Base-by-base conservation (phyloP, 2,888 invertebrate species). In the Synergus gifuensis region DNA sequence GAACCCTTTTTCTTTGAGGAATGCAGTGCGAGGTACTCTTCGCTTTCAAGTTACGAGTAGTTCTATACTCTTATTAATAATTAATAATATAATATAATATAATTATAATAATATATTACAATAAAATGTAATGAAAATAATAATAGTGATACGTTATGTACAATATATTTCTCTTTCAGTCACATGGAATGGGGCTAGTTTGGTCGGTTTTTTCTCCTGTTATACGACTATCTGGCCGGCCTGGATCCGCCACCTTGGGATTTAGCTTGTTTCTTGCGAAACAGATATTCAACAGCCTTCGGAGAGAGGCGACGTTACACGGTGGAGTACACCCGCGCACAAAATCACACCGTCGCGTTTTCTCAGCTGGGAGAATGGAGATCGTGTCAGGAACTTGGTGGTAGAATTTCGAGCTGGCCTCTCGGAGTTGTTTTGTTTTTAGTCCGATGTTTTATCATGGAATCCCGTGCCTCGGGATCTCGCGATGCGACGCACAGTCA, bases 151-250 rank as follows among this genome's bases (percentile, higher is more conserved):
- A 40, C 40, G 60, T 64, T 64, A n/a, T 46, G 49, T 69, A 69
- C 8, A 46, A 46, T 73, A 28, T 28, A 28, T 54, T 12, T 69
- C 22, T 49, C 28, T 49, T 46, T 16, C 49, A 73, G 54, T 73
- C 73, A 54, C 73, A 54, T 73, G 73, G 73, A 73, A 73, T 73
- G 73, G 49, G 73, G 73, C 28, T 73, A 73, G 73, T 73, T 73
- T 73, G 73, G 73, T 73, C 49, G 44, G 67, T 67, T 42, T 63
- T 28, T 63, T 63, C 36, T 63, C 63, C 49, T 54, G 16, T 28
- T 69, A 73, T 73, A 54, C 42, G 64, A 42, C 40, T 54, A 73
- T 73, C 73, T 49, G 67, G 12, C 44, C 36, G 69, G 69, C 28
- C 49, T 69, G 49, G 54, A 73, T 54, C 46, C 67, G 67, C 67